Conservation (phyloP, 2,888 invertebrate genomes). For the Hecatera dysodea region DNA sequence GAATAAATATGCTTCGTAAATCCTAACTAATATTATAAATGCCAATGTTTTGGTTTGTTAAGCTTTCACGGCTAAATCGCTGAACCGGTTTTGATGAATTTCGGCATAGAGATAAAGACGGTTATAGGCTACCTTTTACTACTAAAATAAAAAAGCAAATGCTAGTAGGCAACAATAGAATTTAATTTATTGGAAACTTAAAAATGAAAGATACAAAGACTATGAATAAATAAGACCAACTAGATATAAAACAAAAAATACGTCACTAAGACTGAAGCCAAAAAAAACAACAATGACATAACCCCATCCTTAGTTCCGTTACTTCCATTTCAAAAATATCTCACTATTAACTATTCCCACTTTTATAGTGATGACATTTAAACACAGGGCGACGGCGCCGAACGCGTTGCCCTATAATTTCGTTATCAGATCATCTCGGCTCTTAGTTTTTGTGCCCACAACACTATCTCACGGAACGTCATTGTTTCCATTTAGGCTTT, state of each 20-base stretch:
- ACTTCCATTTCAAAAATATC: slow-evolving; percentile 52
- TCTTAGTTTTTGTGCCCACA: slow-evolving; percentile 78
- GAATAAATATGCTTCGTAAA: not conserved
- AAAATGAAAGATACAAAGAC: no score
- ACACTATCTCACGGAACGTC: slow-evolving; percentile 75
- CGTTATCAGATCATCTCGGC: slow-evolving; percentile 80
- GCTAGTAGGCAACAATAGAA: no score
- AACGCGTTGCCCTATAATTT: slow-evolving; percentile 77
- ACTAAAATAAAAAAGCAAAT: no score
- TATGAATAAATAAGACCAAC: not conserved
- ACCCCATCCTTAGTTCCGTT: slow-evolving; percentile 34
- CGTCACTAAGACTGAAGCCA: not conserved
- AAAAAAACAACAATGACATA: slow-evolving; percentile 5
- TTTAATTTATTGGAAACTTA: no score
- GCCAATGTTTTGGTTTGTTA: no score
- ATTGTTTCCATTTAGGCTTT: slow-evolving; percentile 75
- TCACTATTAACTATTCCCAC: slow-evolving; percentile 56
- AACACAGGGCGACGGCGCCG: slow-evolving; percentile 59
- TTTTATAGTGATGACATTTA: slow-evolving; percentile 67
- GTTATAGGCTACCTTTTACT: no score
- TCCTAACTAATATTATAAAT: no score
- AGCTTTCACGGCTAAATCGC: no score
- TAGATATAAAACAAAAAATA: not conserved
- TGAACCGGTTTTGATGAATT: no score
- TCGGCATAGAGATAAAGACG: no score